Evolutionary conservation across 2,797 vertebrate genomes (phyloP).

Genomic region (Chromobotia macracanthus): DNA sequence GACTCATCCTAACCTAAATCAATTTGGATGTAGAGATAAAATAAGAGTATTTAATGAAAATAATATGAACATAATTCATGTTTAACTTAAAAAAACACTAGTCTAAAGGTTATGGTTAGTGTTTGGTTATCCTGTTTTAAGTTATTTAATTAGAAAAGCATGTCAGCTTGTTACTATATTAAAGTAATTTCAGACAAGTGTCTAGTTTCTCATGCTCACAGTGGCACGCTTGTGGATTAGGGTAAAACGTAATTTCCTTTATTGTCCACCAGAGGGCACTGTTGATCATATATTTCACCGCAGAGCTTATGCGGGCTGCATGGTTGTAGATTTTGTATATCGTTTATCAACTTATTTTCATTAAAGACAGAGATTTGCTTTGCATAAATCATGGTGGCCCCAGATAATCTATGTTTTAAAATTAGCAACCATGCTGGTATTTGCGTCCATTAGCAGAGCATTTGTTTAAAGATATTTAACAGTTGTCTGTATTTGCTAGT

Average conservation of each 20-base stretch:
- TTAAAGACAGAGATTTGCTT: background rate
- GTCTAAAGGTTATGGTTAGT: background rate
- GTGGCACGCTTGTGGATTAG: background rate
- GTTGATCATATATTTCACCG: background rate
- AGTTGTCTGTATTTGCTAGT: background rate
- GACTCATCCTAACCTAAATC: background rate
- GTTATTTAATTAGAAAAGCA: background rate
- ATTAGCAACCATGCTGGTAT: background rate
- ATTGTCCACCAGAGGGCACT: conserved; percentile 46
- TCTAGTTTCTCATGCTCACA: background rate
- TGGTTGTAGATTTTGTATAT: background rate
- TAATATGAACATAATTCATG: background rate
- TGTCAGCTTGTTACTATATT: background rate
- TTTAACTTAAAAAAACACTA: background rate
- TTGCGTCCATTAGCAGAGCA: background rate
- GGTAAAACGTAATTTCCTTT: background rate
- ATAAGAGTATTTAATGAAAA: background rate
- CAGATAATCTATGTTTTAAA: background rate
- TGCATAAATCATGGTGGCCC: background rate
- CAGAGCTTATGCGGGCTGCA: no score
- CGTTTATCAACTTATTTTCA: no score
- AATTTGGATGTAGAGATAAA: background rate
- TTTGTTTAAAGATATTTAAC: background rate
- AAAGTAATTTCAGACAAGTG: background rate
- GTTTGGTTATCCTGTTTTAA: background rate